Evolutionary conservation across 1,140 invertebrate genomes (phyloP).

Genomic region (Drosophila ohnishii): DNA sequence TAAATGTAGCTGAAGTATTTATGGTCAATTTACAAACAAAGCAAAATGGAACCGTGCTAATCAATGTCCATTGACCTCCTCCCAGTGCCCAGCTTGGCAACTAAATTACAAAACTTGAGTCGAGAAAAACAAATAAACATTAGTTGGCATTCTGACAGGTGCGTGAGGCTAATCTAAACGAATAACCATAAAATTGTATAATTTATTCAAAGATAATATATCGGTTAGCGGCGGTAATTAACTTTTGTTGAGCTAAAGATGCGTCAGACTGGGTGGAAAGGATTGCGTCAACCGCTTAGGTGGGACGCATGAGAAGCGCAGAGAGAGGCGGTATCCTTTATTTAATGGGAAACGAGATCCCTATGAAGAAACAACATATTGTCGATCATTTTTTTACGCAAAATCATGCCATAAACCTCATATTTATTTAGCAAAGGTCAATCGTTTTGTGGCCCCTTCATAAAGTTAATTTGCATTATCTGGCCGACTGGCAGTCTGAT

Average conservation of each 20-base stretch:
- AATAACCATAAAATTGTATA: slow-evolving; percentile 55
- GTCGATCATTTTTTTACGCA: neutral
- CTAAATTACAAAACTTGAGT: slow-evolving; percentile 6
- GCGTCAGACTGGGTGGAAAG: slow-evolving; percentile 11
- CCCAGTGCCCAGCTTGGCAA: neutral
- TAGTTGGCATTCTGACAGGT: slow-evolving; percentile 21
- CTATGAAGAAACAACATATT: neutral
- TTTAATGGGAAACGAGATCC: neutral
- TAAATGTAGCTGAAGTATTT: slow-evolving; percentile 30
- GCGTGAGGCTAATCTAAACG: slow-evolving; percentile 44
- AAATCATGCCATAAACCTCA: slow-evolving; percentile 1
- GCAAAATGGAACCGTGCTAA: neutral
- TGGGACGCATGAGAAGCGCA: slow-evolving; percentile 2
- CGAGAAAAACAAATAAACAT: slow-evolving; percentile 44
- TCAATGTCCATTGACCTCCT: slow-evolving; percentile 41
- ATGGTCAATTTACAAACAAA: slow-evolving; percentile 39
- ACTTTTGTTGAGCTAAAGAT: neutral
- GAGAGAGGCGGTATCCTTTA: neutral
- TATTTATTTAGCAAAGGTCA: slow-evolving; percentile 37
- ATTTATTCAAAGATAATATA: slow-evolving; percentile 55
- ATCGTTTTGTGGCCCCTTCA: slow-evolving; percentile 8
- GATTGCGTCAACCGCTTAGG: slow-evolving; percentile 29
- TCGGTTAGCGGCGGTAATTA: slow-evolving; percentile 32
- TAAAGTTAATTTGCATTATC: slow-evolving; percentile 46
- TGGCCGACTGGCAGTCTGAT: slow-evolving; percentile 31